Conservation (phyloP, 2,797 vertebrate genomes). For the Aulostomus chinensis region DNA sequence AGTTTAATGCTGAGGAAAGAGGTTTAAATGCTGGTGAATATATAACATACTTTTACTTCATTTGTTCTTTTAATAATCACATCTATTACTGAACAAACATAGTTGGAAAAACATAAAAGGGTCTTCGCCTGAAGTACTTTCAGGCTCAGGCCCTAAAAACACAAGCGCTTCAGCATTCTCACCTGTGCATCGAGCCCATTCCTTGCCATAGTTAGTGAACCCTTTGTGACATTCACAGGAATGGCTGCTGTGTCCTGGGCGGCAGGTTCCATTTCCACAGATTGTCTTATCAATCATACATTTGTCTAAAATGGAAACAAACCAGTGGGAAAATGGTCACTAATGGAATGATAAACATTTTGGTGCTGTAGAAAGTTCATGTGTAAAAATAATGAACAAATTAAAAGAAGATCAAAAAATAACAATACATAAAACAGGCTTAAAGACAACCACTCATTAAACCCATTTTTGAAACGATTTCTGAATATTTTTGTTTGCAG, state of each 20-base stretch:
- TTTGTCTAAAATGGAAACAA: slow-evolving; percentile 53
- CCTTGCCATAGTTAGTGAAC: slow-evolving; percentile 67
- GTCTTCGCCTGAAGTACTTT: too few relatives aligned
- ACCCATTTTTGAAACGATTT: too few relatives aligned
- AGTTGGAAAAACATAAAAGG: too few relatives aligned
- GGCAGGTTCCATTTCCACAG: slow-evolving; percentile 72
- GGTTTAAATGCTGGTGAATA: neutral
- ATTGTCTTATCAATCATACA: slow-evolving; percentile 56
- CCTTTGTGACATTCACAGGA: slow-evolving; percentile 62
- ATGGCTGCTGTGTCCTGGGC: slow-evolving; percentile 24
- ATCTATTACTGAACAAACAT: slow-evolving; percentile 5
- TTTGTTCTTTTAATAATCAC: too few relatives aligned
- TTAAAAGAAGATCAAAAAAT: slow-evolving; percentile 2
- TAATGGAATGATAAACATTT: slow-evolving; percentile 17
- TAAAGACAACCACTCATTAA: too few relatives aligned
- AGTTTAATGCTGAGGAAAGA: slow-evolving; percentile 55
- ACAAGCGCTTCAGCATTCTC: slow-evolving; percentile 5
- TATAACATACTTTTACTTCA: too few relatives aligned
- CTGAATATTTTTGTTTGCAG: too few relatives aligned
- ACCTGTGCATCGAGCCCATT: slow-evolving; percentile 58
- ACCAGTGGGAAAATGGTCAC: slow-evolving; percentile 15
- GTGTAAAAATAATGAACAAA: slow-evolving; percentile 3
- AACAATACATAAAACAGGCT: neutral
- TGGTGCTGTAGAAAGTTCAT: neutral
- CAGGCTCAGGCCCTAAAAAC: too few relatives aligned